Conservation (phyloP, 2,888 invertebrate genomes). For the Molanna angustata region DNA sequence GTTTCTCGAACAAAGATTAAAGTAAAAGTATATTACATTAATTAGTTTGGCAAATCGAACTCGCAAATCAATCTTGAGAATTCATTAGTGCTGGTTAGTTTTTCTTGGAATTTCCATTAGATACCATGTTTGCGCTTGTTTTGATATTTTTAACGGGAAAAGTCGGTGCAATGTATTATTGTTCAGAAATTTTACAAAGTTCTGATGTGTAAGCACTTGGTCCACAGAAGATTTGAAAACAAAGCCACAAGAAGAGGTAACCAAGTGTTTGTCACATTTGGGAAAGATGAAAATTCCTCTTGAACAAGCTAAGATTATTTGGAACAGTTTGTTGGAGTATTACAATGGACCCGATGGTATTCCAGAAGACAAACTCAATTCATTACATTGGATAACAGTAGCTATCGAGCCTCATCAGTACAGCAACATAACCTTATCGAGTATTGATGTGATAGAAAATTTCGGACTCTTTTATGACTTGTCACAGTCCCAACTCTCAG, state of each 20-base stretch:
- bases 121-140: too few relatives aligned
- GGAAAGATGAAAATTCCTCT: conserved; percentile 40
- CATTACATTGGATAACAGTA: conserved; percentile 49
- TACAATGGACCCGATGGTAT: conserved; percentile 44
- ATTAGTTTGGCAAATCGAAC: too few relatives aligned
- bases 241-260: conserved; percentile 41
- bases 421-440: conserved; percentile 50
- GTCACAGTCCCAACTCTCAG: conserved; percentile 43
- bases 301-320: conserved; percentile 43
- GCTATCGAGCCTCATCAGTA: conserved; percentile 52
- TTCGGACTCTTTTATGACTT: conserved; percentile 54
- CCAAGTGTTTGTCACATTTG: conserved; percentile 44
- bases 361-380: conserved; percentile 45
- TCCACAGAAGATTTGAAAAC: conserved; percentile 38
- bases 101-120: too few relatives aligned
- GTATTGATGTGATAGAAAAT: conserved; percentile 54
- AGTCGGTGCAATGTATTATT: background rate
- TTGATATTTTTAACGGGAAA: too few relatives aligned
- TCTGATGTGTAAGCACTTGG: conserved; percentile 37
- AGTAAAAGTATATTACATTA: too few relatives aligned
- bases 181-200: conserved; percentile 38
- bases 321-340: conserved; percentile 42
- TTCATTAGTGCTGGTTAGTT: too few relatives aligned
- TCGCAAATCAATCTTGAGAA: too few relatives aligned
- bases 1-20: too few relatives aligned